Conservation (phyloP, 1,140 invertebrate genomes). For the Scaptomyza montana region DNA sequence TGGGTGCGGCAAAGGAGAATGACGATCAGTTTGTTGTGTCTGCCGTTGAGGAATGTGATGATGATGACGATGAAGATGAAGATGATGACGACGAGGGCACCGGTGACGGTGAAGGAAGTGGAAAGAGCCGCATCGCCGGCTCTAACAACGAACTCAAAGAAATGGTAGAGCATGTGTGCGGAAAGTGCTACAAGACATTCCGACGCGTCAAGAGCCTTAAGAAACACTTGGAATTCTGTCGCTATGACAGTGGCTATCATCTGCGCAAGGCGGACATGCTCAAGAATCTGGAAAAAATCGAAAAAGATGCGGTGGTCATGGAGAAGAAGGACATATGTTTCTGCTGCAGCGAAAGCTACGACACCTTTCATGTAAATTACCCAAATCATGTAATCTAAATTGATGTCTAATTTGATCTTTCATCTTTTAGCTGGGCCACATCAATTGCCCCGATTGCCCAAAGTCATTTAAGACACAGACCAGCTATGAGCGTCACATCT, state of each 20-base stretch:
- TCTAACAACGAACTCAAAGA: conserved; percentile 57
- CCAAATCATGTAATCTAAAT: neutral
- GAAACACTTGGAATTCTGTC: conserved; percentile 80
- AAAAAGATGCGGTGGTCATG: conserved; percentile 76
- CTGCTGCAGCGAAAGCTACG: conserved; percentile 80
- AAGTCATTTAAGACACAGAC: conserved; percentile 82
- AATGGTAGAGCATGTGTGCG: conserved; percentile 81
- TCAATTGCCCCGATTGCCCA: conserved; percentile 83
- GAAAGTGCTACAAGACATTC: conserved; percentile 81
- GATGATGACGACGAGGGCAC: conserved; percentile 51
- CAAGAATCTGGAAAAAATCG: conserved; percentile 81
- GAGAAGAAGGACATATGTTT: conserved; percentile 81
- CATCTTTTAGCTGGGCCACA: conserved; percentile 68
- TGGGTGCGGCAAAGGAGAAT: conserved; percentile 34
- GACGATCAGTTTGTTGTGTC: conserved; percentile 56
- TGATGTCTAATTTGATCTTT: neutral
- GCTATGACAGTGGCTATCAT: conserved; percentile 79
- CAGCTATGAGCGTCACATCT: conserved; percentile 81
- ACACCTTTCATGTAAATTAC: conserved; percentile 76
- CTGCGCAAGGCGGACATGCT: conserved; percentile 78
- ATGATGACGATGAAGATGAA: conserved; percentile 40
- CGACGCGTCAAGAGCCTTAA: conserved; percentile 71
- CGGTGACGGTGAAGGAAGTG: conserved; percentile 4
- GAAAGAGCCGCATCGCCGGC: conserved; percentile 4
- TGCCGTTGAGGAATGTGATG: conserved; percentile 35